Evolutionary conservation across 2,888 invertebrate genomes (phyloP).

Genomic region (Agriopis marginaria): DNA sequence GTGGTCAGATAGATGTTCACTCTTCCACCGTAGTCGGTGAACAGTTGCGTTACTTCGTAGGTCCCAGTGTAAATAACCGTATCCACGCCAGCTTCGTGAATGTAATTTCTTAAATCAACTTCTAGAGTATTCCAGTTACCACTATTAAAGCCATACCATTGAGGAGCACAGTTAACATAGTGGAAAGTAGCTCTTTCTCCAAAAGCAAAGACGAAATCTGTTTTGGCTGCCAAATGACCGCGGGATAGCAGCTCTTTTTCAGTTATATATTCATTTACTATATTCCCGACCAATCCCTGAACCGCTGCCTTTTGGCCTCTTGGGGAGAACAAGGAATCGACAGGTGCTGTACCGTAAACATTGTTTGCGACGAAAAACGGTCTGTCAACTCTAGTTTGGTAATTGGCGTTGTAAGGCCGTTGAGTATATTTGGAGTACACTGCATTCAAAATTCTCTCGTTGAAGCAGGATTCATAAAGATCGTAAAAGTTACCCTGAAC

Average conservation of each 20-base stretch:
- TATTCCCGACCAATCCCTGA: constrained; percentile 60
- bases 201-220: constrained; percentile 87
- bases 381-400: constrained; percentile 69
- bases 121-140: constrained; percentile 87
- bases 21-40: constrained; percentile 66
- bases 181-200: constrained; percentile 88
- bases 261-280: constrained; percentile 73
- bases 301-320: constrained; percentile 65
- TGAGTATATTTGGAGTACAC: constrained; percentile 77
- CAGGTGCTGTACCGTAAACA: constrained; percentile 61
- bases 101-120: constrained; percentile 71
- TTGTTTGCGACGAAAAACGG: constrained; percentile 70
- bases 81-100: constrained; percentile 63
- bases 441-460: constrained; percentile 58
- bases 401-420: constrained; percentile 74
- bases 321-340: constrained; percentile 69
- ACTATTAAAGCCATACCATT: constrained; percentile 88
- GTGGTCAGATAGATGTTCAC: constrained; percentile 73
- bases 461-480: constrained; percentile 75
- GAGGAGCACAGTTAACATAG: constrained; percentile 89
- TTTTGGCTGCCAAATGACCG: constrained; percentile 89
- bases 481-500: constrained; percentile 65
- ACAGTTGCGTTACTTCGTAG: constrained; percentile 84
- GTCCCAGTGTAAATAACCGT: constrained; percentile 87
- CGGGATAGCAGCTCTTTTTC: constrained; percentile 78